Conservation (phyloP, 2,113 vertebrate species). For the Ancistrus triradiatus region DNA sequence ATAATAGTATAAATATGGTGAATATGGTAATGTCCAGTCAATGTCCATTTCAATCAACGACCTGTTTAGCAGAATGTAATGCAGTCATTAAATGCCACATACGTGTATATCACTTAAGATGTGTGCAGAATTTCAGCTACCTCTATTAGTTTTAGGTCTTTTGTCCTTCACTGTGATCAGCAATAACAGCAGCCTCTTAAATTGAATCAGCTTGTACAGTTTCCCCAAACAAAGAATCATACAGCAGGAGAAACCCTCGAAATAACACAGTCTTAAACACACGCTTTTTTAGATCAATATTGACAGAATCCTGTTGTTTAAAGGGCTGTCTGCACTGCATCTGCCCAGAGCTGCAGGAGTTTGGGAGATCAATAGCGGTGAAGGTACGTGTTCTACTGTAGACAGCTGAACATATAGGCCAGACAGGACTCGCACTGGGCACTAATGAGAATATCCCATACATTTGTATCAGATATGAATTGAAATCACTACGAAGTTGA, state of each 20-base stretch:
- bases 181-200: too few relatives aligned
- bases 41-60: too few relatives aligned
- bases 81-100: too few relatives aligned
- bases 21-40: too few relatives aligned
- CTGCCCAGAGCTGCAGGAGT: slow-evolving; percentile 14
- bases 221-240: slow-evolving; percentile 1
- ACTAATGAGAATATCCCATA: background rate
- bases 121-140: too few relatives aligned
- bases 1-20: too few relatives aligned
- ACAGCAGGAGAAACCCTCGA: slow-evolving; percentile 1
- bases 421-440: background rate
- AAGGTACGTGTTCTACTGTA: slow-evolving; percentile 8
- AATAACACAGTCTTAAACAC: slow-evolving; percentile 10
- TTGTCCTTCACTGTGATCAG: too few relatives aligned
- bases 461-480: background rate
- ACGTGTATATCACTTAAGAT: too few relatives aligned
- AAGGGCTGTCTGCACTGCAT: slow-evolving; percentile 26
- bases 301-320: slow-evolving; percentile 37
- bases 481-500: background rate
- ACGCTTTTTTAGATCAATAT: slow-evolving; percentile 22
- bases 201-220: background rate
- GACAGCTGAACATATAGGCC: slow-evolving; percentile 12
- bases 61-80: too few relatives aligned
- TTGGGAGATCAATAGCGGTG: slow-evolving; percentile 14
- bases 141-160: too few relatives aligned